Conservation (phyloP, 2,888 invertebrate species). For the Lasioglossum leucozonium region DNA sequence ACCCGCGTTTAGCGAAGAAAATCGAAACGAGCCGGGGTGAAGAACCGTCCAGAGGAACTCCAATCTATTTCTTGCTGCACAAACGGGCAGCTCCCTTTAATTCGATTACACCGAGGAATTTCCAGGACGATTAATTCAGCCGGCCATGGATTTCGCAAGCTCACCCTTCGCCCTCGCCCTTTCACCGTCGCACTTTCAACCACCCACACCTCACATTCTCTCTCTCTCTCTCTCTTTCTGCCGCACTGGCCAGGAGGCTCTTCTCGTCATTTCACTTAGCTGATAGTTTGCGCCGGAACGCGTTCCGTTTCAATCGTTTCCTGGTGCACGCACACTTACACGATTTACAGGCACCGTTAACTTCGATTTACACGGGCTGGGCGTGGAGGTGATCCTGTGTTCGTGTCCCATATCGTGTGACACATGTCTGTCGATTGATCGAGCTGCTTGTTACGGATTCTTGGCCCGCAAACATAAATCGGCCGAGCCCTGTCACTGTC, state of each 20-base stretch:
- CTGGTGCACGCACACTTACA: slow-evolving; percentile 11
- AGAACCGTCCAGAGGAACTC: slow-evolving; percentile 26
- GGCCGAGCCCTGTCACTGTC: not conserved
- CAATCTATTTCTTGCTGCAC: slow-evolving; percentile 57
- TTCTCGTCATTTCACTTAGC: slow-evolving; percentile 48
- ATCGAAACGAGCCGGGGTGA: slow-evolving; percentile 25
- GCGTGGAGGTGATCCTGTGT: slow-evolving; percentile 48
- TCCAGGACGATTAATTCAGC: slow-evolving; percentile 56
- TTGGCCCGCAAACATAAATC: not conserved
- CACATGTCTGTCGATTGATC: slow-evolving; percentile 16
- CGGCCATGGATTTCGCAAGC: slow-evolving; percentile 38
- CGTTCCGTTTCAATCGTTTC: slow-evolving; percentile 50
- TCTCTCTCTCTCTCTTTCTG: not conserved
- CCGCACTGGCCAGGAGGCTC: not conserved
- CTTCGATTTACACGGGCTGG: slow-evolving; percentile 59
- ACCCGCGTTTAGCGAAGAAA: slow-evolving; percentile 35
- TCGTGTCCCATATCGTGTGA: slow-evolving; percentile 35
- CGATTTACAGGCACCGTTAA: slow-evolving; percentile 64
- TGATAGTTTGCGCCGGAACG: slow-evolving; percentile 45
- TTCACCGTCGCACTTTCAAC: not conserved
- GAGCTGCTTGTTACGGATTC: slow-evolving; percentile 16
- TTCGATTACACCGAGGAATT: slow-evolving; percentile 65
- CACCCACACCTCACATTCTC: not conserved
- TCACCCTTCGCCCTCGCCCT: not conserved
- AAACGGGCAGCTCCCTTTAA: slow-evolving; percentile 60